Evolutionary conservation across 2,113 vertebrate species (phyloP).

Genomic region (Tachysurus vachellii): DNA sequence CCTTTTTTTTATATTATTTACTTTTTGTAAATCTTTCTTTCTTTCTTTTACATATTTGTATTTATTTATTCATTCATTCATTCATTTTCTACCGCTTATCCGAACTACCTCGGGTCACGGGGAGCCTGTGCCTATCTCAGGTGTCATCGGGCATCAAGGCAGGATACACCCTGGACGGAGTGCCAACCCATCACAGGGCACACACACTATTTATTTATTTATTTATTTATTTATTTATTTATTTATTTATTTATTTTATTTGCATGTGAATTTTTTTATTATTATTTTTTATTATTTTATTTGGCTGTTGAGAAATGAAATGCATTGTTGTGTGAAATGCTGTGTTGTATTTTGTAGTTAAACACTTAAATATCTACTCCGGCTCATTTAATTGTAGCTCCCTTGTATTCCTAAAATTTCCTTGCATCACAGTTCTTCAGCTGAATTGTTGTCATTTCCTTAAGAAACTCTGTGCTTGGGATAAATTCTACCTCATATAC

Average conservation of each 20-base stretch:
- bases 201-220: too few species aligned
- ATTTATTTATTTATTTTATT: background rate
- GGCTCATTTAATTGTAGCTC: slow-evolving; percentile 3
- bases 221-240: too few species aligned
- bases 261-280: background rate
- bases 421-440: background rate
- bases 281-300: background rate
- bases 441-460: background rate
- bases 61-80: too few species aligned
- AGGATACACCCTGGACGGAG: too few species aligned
- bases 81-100: too few species aligned
- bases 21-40: too few species aligned
- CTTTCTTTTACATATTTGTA: too few species aligned
- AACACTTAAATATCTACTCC: background rate
- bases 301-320: background rate
- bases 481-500: slow-evolving; percentile 9
- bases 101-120: too few species aligned
- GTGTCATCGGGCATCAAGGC: too few species aligned
- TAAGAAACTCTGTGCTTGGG: background rate
- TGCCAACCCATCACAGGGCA: too few species aligned
- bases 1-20: background rate
- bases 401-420: background rate
- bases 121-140: too few species aligned
- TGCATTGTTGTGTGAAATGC: background rate
- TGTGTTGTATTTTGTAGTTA: slow-evolving; percentile 13